These are phyloP conservation scores for Ambastaia sidthimunki DNA, from an alignment of 2,797 vertebrate species.

Conservation along the genomic window DNA sequence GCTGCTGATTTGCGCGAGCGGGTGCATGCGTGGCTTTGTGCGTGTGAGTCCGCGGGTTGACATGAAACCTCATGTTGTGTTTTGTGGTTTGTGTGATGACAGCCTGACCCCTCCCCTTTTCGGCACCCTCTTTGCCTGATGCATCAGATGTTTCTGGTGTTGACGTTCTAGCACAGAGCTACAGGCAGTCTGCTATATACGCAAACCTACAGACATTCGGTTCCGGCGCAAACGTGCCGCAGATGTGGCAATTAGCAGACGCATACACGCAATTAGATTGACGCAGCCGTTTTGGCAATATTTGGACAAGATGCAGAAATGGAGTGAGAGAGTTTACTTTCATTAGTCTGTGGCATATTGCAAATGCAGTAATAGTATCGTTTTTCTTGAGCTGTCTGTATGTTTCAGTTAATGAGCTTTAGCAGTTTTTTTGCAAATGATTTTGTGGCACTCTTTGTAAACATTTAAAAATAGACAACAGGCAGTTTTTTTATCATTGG, in stretches of 20 bases:
- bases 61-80: constrained; percentile 67
- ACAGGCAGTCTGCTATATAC: constrained; percentile 24
- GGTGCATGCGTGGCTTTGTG: constrained; percentile 5
- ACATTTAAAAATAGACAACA: background rate
- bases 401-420: background rate
- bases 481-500: background rate
- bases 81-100: constrained; percentile 64
- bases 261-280: background rate
- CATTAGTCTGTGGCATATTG: background rate
- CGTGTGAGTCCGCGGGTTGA: constrained; percentile 58
- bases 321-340: background rate
- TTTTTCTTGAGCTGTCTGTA: background rate
- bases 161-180: constrained; percentile 61
- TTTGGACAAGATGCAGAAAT: constrained; percentile 19
- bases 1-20: constrained; percentile 65
- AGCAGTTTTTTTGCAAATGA: background rate
- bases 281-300: background rate
- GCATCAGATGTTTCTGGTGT: constrained; percentile 73
- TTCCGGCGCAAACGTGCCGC: background rate
- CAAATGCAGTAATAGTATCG: background rate
- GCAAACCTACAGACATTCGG: background rate
- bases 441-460: background rate
- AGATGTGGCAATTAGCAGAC: constrained; percentile 43
- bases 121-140: constrained; percentile 70
- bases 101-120: constrained; percentile 70